Evolutionary conservation across 2,888 invertebrate species (phyloP).

Genomic region (Gastrophysa polygoni): DNA sequence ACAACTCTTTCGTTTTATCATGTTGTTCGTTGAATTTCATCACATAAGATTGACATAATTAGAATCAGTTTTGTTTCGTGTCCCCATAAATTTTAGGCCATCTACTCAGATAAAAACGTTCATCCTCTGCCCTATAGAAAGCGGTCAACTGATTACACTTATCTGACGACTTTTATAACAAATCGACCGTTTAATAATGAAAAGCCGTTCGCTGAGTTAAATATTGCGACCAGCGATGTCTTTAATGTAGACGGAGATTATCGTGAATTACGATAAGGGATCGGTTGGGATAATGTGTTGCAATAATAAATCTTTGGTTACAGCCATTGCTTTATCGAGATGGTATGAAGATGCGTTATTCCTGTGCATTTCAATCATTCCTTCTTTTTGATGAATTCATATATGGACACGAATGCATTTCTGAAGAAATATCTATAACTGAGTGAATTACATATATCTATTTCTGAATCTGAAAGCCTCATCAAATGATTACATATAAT

Average conservation of each 20-base stretch:
- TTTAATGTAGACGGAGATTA: conserved; percentile 26
- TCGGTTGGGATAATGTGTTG: neutral
- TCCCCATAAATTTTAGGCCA: conserved; percentile 34
- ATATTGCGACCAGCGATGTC: conserved; percentile 23
- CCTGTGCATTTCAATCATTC: neutral
- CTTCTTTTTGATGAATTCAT: no score
- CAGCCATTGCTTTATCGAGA: conserved; percentile 2
- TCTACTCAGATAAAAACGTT: conserved; percentile 30
- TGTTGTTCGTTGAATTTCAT: conserved; percentile 11
- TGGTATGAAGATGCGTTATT: neutral
- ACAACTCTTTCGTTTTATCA: neutral
- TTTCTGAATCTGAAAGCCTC: no score
- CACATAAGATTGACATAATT: conserved; percentile 27
- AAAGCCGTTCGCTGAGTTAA: conserved; percentile 17
- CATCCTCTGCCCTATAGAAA: conserved; percentile 35
- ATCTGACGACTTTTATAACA: conserved; percentile 33
- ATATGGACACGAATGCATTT: no score
- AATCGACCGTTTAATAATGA: conserved; percentile 32
- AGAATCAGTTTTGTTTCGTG: conserved; percentile 28
- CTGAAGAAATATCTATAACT: no score
- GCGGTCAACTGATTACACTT: conserved; percentile 40
- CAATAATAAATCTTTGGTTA: conserved; percentile 15
- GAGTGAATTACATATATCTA: no score
- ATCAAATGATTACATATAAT: no score
- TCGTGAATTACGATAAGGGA: conserved; percentile 13